These are phyloP conservation scores for Potorous gilbertii DNA, from an alignment of 2,797 vertebrate genomes.

Conservation along the genomic window DNA sequence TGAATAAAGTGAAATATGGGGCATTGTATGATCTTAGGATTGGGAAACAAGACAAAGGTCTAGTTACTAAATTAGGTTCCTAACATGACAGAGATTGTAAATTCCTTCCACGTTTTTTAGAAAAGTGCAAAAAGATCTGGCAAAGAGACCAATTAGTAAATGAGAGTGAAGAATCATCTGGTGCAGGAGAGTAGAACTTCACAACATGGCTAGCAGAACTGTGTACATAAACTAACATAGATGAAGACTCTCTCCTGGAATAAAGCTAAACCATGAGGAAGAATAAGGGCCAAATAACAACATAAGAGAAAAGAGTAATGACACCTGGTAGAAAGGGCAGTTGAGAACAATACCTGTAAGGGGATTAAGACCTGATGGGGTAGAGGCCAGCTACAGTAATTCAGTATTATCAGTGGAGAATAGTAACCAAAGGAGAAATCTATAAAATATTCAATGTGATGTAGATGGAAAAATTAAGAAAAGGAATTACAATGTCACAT, in stretches of 20 bases:
- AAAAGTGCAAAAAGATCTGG: neutral
- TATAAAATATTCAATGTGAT: neutral
- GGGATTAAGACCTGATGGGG: neutral
- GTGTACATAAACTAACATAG: neutral
- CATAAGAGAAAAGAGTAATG: neutral
- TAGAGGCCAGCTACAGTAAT: neutral
- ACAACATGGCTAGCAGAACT: neutral
- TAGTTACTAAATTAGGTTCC: neutral
- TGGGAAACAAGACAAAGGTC: neutral
- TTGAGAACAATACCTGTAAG: neutral
- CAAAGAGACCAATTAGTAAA: neutral
- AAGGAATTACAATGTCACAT: neutral
- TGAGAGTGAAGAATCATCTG: neutral
- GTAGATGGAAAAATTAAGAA: neutral
- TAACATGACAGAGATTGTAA: neutral
- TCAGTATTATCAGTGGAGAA: neutral
- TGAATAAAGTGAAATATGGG: neutral
- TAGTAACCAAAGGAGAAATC: neutral
- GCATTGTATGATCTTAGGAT: too few species aligned
- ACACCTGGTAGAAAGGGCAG: neutral
- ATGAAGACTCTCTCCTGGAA: neutral
- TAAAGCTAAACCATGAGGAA: neutral
- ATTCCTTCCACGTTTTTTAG: neutral
- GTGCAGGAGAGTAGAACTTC: neutral
- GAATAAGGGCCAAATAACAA: neutral